Evolutionary conservation across 2,797 vertebrate genomes (phyloP), one percentile per base, ranked within the genome.

Genomic region (Glossophaga mutica): DNA sequence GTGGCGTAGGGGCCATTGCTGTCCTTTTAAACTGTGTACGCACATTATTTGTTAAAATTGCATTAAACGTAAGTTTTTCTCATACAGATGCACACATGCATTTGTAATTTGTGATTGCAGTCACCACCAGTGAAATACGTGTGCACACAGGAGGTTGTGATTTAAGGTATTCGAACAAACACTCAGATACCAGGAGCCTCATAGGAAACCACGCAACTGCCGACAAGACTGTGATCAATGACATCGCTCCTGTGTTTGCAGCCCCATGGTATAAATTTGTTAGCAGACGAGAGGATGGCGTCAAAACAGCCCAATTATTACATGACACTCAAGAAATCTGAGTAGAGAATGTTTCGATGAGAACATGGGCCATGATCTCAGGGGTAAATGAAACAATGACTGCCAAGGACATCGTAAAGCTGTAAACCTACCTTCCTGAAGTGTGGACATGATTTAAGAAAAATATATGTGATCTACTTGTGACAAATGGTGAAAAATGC

Each of bases 351-450:
- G 22, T 81, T 93, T 93, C 16, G 0, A 26, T 59, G 65, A 48
- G 91, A 92, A 57, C 6, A 12, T 5, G 19, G 59, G 52, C 77
- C 71, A 84, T 26, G 24, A 32, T 87, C 87, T 81, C 68, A 81
- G 87, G 48, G 46, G 24, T 50, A 95, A 97, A 93, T 88, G 78
- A 95, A 93, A 14, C 90, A 87, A 59, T 91, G 76, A 59, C 34
- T 74, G 9, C 59, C 46, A 85, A 91, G 83, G 86, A 88, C 52
- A 65, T 73, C 34, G 57, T 15, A 21, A 79, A 77, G 48, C 87
- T 78, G 3, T 34, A 91, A 83, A 81, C 32, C 24, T 91, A 29
- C 34, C 42, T 91, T 95, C 67, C 55, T 85, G 48, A 93, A 94
- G 67, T 67, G 24, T 73, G 94, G 70, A 62, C 15, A 0, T 87